Evolutionary conservation across 92 coral and sea anemone genomes (phyloP).

Genomic region (Epizoanthus stellaris): DNA sequence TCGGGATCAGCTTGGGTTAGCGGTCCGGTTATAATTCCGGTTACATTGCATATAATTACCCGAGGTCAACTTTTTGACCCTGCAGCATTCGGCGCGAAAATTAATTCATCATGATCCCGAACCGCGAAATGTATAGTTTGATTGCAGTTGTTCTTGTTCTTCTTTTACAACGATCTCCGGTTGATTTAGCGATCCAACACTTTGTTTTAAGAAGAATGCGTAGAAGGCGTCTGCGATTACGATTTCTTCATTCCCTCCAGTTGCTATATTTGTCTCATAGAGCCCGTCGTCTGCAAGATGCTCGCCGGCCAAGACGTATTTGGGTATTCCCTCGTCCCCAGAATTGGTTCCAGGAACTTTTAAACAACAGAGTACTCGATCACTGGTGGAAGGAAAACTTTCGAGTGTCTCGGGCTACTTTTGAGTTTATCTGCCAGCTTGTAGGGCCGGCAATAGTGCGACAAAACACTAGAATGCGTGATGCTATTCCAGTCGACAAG

Average conservation of each 20-base stretch:
- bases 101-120: conserved; percentile 19
- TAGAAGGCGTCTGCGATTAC: conserved; percentile 31
- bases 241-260: conserved; percentile 37
- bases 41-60: conserved; percentile 34
- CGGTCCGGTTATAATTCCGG: conserved; percentile 7
- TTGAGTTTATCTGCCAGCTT: too few relatives aligned
- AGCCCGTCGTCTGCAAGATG: too few relatives aligned
- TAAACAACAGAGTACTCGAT: too few relatives aligned
- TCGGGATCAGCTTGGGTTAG: neutral
- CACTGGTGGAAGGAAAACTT: too few relatives aligned
- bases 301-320: too few relatives aligned
- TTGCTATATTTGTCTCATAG: too few relatives aligned
- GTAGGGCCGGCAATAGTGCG: too few relatives aligned
- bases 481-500: neutral
- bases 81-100: conserved; percentile 48
- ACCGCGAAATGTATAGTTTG: conserved; percentile 45
- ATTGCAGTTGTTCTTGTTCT: conserved; percentile 55
- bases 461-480: too few relatives aligned
- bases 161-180: conserved; percentile 45
- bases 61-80: conserved; percentile 56
- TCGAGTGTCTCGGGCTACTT: too few relatives aligned
- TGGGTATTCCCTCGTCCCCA: too few relatives aligned
- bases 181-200: conserved; percentile 48
- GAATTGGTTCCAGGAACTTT: too few relatives aligned
- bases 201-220: conserved; percentile 40